Base-by-base conservation (phyloP, 2,888 invertebrate species). In the Theretra japonica region DNA sequence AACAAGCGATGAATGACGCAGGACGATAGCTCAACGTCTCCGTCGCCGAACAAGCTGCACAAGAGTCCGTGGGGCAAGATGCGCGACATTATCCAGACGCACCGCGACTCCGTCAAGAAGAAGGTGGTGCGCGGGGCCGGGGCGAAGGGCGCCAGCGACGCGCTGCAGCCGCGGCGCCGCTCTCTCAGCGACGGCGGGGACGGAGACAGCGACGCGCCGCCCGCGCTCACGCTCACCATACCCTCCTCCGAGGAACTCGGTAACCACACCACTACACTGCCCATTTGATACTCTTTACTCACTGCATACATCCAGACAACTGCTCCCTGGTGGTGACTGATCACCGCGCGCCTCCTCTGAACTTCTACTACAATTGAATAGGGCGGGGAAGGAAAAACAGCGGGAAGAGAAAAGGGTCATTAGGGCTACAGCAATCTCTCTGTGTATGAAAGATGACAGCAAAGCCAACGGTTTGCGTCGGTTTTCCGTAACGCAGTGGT, bases 41-140 rank as follows among this genome's bases (percentile, higher is more conserved):
- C 94, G 0, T 94, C 95, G 1, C 92, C 94, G 2, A 94, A 95
- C 79, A 95, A 95, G 76, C 88, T 93, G 19, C 95, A 95, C 86
- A 96, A 96, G 84, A 96, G 96, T n/a, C 96, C 97, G 0, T 97
- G 97, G 97, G 96, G 96, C 0, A 96, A 97, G 88, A 96, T 97
- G 93, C 96, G 97, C 75, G 96, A 96, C 81, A 97, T 97, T 73
- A 96, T 97, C 75, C 96, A 97, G 83, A 96, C 96, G 0, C 95
- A 96, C 70, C 95, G 96, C 75, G 96, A 96, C 76, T 96, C 96
- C 23, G 95, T 96, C 73, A 96, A 96, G 88, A 95, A 95, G 87
- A 95, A 95, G 83, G 91, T 95, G 83, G 91, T 95, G 57, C 87
- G 87, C 75, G 85, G 95, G 71, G 88, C 90, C 4, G 86, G 90